Evolutionary conservation across 2,113 vertebrate species (phyloP).

Genomic region (Ptyas mucosa): DNA sequence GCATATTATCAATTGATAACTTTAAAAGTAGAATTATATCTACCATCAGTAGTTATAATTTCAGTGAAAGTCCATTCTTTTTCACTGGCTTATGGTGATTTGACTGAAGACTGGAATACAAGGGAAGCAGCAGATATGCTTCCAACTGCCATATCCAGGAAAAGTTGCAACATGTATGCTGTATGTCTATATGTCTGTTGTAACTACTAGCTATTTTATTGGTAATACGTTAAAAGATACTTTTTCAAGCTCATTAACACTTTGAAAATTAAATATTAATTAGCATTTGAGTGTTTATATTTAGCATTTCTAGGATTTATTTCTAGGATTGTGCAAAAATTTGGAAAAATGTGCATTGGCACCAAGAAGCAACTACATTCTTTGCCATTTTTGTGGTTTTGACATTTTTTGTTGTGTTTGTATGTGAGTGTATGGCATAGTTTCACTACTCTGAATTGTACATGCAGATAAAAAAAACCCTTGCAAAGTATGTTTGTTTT

Average conservation of each 20-base stretch:
- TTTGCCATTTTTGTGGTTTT: neutral
- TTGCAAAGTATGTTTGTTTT: neutral
- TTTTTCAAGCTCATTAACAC: neutral
- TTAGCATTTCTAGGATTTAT: neutral
- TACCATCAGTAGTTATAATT: neutral
- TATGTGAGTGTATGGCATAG: neutral
- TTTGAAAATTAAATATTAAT: neutral
- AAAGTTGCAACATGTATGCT: neutral
- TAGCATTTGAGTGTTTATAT: neutral
- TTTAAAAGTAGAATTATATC: neutral
- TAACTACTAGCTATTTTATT: neutral
- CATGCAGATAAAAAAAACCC: neutral
- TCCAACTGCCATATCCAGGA: neutral
- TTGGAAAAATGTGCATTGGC: neutral
- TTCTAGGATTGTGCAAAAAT: neutral
- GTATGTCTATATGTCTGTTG: neutral
- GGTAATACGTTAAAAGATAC: neutral
- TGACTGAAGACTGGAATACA: neutral
- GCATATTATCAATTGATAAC: neutral
- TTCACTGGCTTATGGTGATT: neutral
- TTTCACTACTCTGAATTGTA: neutral
- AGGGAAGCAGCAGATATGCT: neutral
- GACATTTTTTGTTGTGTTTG: neutral
- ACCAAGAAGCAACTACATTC: neutral
- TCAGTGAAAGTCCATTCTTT: neutral